These are phyloP conservation scores for Hassar affinis DNA, from an alignment of 2,113 vertebrate species.

Conservation along the genomic window DNA sequence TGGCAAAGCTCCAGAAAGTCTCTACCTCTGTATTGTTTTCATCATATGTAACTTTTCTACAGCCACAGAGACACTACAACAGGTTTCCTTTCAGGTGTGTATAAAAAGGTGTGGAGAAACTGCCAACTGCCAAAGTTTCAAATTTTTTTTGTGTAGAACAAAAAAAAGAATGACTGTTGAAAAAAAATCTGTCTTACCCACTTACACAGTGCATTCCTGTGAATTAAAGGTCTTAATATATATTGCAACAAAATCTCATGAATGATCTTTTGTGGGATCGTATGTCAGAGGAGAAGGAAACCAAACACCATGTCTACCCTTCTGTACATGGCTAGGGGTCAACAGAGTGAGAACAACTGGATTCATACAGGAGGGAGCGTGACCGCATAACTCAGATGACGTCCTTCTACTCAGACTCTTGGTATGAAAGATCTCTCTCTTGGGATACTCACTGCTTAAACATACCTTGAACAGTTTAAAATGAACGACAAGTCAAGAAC, in stretches of 20 bases:
- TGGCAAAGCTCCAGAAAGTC: background rate
- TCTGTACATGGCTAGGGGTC: conserved; percentile 49
- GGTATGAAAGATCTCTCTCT: conserved; percentile 47
- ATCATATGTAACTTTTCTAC: conserved; percentile 19
- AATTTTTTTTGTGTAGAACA: background rate
- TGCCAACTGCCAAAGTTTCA: conserved; percentile 11
- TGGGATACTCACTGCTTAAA: background rate
- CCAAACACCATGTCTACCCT: conserved; percentile 45
- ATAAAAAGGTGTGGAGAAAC: background rate
- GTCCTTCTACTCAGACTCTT: background rate
- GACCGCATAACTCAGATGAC: conserved; percentile 37
- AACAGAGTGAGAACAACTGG: conserved; percentile 63
- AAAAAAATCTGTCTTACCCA: background rate
- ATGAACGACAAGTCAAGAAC: conserved; percentile 37
- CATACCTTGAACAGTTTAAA: conserved; percentile 25
- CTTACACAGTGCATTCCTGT: conserved; percentile 34
- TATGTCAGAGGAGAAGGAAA: conserved; percentile 49
- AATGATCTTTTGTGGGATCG: conserved; percentile 50
- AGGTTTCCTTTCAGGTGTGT: background rate
- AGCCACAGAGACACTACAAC: background rate
- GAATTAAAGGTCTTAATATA: conserved; percentile 47
- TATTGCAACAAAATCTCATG: conserved; percentile 45
- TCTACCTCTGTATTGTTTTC: background rate
- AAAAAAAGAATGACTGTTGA: background rate
- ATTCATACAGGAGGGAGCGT: conserved; percentile 47